phyloP scores from a whole-genome alignment of 2,113 vertebrate genomes.

The Saguinus imperator region DNA sequence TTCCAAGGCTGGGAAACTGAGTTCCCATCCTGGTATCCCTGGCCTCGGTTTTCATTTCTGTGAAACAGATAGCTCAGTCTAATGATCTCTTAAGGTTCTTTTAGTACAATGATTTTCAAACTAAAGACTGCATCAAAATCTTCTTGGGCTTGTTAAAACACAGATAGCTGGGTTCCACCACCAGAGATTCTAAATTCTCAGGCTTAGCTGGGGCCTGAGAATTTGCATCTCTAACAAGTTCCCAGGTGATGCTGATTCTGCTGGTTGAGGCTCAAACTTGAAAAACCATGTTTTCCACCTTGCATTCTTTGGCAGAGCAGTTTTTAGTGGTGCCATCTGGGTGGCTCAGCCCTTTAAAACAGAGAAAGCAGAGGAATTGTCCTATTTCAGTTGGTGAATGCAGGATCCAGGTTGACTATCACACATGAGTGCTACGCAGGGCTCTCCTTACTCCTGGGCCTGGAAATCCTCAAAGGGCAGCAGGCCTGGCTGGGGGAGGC shows the following conservation, averaged over 20 bases:
- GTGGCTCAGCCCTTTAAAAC: background rate
- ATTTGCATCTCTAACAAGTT: background rate
- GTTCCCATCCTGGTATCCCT: background rate
- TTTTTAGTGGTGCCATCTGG: background rate
- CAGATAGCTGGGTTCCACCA: background rate
- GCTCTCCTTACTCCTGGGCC: background rate
- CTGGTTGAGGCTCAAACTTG: background rate
- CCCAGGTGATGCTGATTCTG: background rate
- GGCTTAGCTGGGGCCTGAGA: background rate
- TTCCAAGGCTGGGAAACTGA: background rate
- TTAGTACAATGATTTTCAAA: background rate
- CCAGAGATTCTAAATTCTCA: background rate
- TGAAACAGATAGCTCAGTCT: background rate
- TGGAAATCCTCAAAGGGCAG: background rate
- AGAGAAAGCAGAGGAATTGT: background rate
- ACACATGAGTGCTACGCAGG: background rate
- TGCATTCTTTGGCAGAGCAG: background rate
- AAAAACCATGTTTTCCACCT: background rate
- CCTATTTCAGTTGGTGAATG: background rate
- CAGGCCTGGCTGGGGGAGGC: background rate
- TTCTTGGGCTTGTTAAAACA: background rate
- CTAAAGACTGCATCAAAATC: background rate
- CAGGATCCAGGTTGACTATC: background rate
- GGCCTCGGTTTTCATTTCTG: background rate
- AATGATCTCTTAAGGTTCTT: background rate